Evolutionary conservation across 2,888 invertebrate species (phyloP).

Genomic region (Cephus rjabovi): DNA sequence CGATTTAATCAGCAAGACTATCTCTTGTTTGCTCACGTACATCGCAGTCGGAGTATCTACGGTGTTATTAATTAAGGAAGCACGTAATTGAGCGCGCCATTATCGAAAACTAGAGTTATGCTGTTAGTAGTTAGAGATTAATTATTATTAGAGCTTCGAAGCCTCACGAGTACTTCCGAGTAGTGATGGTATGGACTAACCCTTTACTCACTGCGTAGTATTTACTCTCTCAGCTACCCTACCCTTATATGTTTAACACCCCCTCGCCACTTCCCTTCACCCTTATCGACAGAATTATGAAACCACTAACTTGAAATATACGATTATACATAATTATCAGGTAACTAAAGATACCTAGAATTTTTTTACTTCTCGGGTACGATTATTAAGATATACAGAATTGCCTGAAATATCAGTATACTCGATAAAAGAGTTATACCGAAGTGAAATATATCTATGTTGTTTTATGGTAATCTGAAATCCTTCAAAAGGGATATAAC

Average conservation of each 20-base stretch:
- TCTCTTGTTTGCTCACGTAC: slow-evolving; percentile 11
- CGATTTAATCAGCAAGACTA: slow-evolving; percentile 20
- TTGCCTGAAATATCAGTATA: background rate
- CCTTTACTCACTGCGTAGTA: background rate
- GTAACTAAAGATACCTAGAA: background rate
- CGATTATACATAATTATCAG: background rate
- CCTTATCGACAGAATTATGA: background rate
- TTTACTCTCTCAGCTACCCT: background rate
- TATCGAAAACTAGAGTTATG: slow-evolving; percentile 40
- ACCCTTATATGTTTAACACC: background rate
- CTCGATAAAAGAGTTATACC: background rate
- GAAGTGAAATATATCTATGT: background rate
- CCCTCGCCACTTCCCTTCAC: background rate
- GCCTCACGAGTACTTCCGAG: slow-evolving; percentile 25
- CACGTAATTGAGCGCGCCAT: slow-evolving; percentile 39
- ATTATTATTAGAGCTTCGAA: slow-evolving; percentile 38
- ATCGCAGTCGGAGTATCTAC: slow-evolving; percentile 5
- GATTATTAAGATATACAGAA: background rate
- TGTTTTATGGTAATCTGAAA: background rate
- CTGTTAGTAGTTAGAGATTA: slow-evolving; percentile 41
- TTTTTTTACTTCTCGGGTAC: background rate
- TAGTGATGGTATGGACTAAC: slow-evolving; percentile 4
- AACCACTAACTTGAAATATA: background rate
- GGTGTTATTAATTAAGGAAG: slow-evolving; percentile 40
- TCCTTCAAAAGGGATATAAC: background rate